These are phyloP conservation scores for Dromococcyx pavoninus DNA, from an alignment of 2,797 vertebrate genomes.

Conservation along the genomic window DNA sequence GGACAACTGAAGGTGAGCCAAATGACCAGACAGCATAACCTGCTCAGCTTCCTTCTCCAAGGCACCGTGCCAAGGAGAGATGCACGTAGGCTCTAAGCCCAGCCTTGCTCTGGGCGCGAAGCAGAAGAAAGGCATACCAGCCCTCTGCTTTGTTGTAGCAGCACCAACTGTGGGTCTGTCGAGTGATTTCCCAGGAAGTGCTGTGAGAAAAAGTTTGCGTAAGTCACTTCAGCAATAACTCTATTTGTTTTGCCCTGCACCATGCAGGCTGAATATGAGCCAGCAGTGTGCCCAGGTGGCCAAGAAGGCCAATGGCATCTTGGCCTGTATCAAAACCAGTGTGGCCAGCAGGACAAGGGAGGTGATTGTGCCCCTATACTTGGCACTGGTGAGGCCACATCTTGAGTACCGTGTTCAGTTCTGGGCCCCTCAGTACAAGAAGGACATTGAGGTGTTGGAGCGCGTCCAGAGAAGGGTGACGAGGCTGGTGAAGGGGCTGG, in stretches of 20 bases:
- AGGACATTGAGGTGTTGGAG: too few species aligned
- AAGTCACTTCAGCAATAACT: background rate
- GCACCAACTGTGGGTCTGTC: background rate
- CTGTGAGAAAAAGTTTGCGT: background rate
- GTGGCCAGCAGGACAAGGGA: too few species aligned
- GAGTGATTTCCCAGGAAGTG: background rate
- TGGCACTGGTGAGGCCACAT: too few species aligned
- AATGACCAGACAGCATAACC: background rate
- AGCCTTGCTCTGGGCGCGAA: background rate
- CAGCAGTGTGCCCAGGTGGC: too few species aligned
- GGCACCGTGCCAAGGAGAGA: background rate
- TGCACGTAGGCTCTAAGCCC: background rate
- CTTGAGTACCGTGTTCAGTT: too few species aligned
- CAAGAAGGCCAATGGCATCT: too few species aligned
- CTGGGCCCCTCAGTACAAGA: too few species aligned
- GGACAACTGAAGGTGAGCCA: background rate
- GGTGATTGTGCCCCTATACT: too few species aligned
- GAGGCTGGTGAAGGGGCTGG: too few species aligned
- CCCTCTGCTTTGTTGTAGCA: background rate
- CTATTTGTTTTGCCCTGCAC: background rate
- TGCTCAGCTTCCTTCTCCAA: background rate
- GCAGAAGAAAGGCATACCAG: conserved; percentile 9
- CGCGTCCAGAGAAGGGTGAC: too few species aligned
- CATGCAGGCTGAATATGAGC: too few species aligned
- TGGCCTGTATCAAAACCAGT: too few species aligned